phyloP scores from a whole-genome alignment of 2,888 invertebrate genomes.

The Arge pagana region DNA sequence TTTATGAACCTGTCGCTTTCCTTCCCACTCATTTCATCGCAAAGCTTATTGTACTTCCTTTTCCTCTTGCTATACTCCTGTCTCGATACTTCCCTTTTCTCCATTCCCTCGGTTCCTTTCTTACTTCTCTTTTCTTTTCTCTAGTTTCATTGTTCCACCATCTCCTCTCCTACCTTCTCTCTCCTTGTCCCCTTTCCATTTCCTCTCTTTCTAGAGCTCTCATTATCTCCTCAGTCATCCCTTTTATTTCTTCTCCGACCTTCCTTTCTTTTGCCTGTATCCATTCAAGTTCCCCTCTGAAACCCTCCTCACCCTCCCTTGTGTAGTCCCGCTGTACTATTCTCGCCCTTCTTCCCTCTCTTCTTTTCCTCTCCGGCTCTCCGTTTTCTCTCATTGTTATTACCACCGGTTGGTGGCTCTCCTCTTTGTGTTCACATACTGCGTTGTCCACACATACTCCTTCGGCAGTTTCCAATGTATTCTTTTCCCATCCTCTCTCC shows the following conservation, averaged over 20 bases:
- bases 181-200: not conserved
- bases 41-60: not conserved
- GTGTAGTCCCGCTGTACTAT: not conserved
- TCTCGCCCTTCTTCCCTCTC: not conserved
- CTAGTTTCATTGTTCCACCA: not conserved
- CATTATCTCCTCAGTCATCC: not conserved
- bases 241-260: too few species aligned
- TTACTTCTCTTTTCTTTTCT: not conserved
- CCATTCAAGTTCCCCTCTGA: too few species aligned
- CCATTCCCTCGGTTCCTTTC: not conserved
- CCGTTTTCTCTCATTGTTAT: too few species aligned
- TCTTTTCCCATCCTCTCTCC: slow-evolving; percentile 4
- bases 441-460: too few species aligned
- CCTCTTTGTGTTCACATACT: too few species aligned
- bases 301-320: too few species aligned
- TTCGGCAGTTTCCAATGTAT: not conserved
- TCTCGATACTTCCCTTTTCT: not conserved
- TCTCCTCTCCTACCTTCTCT: not conserved
- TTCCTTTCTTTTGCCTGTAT: not conserved
- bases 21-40: not conserved
- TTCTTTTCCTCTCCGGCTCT: too few species aligned
- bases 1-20: not conserved
- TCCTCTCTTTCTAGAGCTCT: too few species aligned
- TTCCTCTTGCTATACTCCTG: not conserved
- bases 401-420: too few species aligned